phyloP scores from a whole-genome alignment of 2,797 vertebrate species.

The Rhyacichthys aspro region DNA sequence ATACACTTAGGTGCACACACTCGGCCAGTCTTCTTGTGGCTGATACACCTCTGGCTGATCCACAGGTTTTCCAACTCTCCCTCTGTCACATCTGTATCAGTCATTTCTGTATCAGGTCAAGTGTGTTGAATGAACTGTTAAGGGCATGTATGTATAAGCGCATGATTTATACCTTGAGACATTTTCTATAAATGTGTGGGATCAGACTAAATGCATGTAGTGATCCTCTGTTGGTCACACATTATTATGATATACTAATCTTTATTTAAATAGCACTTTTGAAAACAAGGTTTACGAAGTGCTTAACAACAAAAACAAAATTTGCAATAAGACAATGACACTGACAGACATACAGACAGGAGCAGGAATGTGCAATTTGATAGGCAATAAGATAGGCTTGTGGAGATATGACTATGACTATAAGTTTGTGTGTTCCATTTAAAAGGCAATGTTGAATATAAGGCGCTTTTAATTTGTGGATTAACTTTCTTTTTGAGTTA shows the following conservation, averaged over 20 bases:
- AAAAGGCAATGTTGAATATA: no score
- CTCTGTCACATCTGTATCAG: conserved; percentile 14
- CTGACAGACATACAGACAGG: no score
- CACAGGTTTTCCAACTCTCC: neutral
- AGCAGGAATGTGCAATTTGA: no score
- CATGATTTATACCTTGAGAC: neutral
- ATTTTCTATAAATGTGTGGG: neutral
- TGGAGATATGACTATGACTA: no score
- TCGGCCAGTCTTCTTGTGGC: conserved; percentile 29
- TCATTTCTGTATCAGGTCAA: conserved; percentile 12
- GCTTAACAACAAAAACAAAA: no score
- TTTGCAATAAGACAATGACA: no score
- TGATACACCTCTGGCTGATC: conserved; percentile 30
- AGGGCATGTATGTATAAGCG: neutral
- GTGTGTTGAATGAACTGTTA: conserved; percentile 6
- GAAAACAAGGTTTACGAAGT: no score
- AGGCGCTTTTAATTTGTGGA: neutral
- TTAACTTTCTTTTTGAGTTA: neutral
- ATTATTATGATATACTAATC: no score
- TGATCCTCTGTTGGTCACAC: neutral
- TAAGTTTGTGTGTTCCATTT: no score
- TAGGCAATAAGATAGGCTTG: no score
- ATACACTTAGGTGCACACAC: conserved; percentile 1
- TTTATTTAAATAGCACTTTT: no score
- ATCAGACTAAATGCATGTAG: neutral